These are phyloP conservation scores for Megalonaias nervosa DNA, from an alignment of 1,140 invertebrate genomes.

Conservation along the genomic window DNA sequence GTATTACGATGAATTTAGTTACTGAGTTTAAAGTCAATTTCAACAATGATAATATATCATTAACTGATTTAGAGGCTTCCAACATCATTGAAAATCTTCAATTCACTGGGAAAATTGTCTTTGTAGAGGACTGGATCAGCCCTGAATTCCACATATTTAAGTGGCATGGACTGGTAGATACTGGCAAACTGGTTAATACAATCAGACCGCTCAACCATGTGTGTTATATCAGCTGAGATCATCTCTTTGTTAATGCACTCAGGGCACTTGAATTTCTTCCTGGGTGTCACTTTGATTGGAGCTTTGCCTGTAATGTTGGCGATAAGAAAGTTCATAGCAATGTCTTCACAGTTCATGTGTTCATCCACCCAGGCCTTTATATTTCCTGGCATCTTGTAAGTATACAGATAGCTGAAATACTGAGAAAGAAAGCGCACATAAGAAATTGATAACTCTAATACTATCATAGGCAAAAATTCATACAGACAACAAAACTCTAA, in stretches of 20 bases:
- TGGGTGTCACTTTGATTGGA: conserved; percentile 95
- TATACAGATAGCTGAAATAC: conserved; percentile 96
- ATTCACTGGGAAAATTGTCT: conserved; percentile 88
- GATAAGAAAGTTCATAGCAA: conserved; percentile 99
- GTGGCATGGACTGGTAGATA: conserved; percentile 90
- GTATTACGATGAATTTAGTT: neutral
- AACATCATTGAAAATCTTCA: conserved; percentile 93
- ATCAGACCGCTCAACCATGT: conserved; percentile 93
- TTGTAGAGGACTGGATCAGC: conserved; percentile 96
- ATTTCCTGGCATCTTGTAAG: conserved; percentile 90
- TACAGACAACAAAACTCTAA: too few species aligned
- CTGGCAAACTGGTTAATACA: conserved; percentile 91
- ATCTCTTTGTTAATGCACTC: conserved; percentile 95
- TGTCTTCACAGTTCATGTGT: conserved; percentile 99
- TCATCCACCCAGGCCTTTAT: conserved; percentile 98
- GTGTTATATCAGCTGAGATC: conserved; percentile 89
- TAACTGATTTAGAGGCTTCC: conserved; percentile 81
- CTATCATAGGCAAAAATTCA: too few species aligned
- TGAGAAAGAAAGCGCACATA: conserved; percentile 53
- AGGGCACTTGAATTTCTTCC: conserved; percentile 99
- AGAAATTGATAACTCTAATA: too few species aligned
- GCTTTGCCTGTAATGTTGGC: conserved; percentile 96
- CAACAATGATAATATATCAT: too few species aligned
- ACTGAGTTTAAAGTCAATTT: neutral
- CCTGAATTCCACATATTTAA: conserved; percentile 91